phyloP scores from a whole-genome alignment of 2,888 invertebrate species.

The Andrena chrysosceles region DNA sequence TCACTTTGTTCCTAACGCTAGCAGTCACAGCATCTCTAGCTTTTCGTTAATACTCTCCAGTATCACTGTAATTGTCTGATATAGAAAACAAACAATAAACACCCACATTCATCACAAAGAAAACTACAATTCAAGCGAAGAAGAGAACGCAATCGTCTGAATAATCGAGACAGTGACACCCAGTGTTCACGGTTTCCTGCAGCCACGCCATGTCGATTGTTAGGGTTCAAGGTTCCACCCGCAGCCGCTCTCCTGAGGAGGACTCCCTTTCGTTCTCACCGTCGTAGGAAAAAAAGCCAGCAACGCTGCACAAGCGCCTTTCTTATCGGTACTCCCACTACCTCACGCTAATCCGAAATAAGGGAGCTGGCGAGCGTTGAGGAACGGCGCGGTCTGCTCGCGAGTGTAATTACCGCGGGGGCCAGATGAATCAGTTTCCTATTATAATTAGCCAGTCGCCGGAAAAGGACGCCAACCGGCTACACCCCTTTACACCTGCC shows the following conservation, averaged over 20 bases:
- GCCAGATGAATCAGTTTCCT: constrained; percentile 62
- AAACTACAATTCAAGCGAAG: not conserved
- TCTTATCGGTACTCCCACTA: constrained; percentile 54
- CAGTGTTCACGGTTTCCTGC: constrained; percentile 30
- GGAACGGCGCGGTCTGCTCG: constrained; percentile 13
- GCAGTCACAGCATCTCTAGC: too few species aligned
- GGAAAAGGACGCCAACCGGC: constrained; percentile 57
- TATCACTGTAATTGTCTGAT: too few species aligned
- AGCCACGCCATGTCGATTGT: constrained; percentile 25
- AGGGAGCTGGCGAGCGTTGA: not conserved
- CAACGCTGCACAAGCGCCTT: not conserved
- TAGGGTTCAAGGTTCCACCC: constrained; percentile 63
- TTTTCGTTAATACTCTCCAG: too few species aligned
- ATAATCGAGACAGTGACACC: constrained; percentile 31
- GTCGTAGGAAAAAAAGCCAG: constrained; percentile 32
- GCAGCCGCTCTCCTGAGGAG: constrained; percentile 36
- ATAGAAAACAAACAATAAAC: too few species aligned
- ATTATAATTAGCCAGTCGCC: constrained; percentile 62
- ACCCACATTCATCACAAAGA: not conserved
- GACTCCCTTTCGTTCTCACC: constrained; percentile 58
- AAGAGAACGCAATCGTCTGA: not conserved
- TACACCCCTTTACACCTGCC: constrained; percentile 45
- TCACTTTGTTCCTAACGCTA: too few species aligned
- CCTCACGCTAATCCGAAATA: constrained; percentile 27
- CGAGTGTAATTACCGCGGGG: constrained; percentile 58